Evolutionary conservation across 2,888 invertebrate genomes (phyloP), one percentile per base, ranked within the genome.

Genomic region (Hetaerina titia): DNA sequence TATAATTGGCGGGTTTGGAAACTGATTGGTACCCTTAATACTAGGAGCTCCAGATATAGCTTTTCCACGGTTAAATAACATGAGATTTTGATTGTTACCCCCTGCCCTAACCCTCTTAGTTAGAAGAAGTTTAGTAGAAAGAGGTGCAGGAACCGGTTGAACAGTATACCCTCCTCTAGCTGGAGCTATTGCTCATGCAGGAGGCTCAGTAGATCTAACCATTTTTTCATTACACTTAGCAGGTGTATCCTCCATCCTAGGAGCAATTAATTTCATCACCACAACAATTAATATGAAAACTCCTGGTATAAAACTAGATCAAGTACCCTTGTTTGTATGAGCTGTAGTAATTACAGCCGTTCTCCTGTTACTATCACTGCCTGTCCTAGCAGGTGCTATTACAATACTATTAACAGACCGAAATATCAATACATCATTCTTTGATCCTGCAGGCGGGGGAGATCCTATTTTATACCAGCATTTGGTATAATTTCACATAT

Each of bases 1-100:
- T 97, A 97, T 98, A 97, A 98, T 98, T 97, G 98, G 98, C 95
- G 98, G 98, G 96, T 98, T 98, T 97, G 98, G 98, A 95, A 98
- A 98, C 97, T 98, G 98, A 97, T 96, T 98, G 96, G 97, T 98
- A 0, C 98, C 98, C 9, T 96, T 98, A 97, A 98, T 98, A 97
- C 96, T 98, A 96, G 98, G 98, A 95, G 98, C 98, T 0, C 98
- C 98, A 6, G 98, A 98, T 97, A 98, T 98, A 97, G 98, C 98
- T 17, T 98, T 98, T 95, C 98, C 98, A 0, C 45, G 45, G 4
- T 45, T 45, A 45, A 45, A 45, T 45, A 69, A 69, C 2, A 69
- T 19, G 22, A 19, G 98, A 96, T 98, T 98, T 97, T 98, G 98
- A 97, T 95, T 98, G 95, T 95, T 98, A n/a, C 98, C 98, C 0